Evolutionary conservation across 2,888 invertebrate species (phyloP), one percentile per base, ranked within the genome.

Genomic region (Andrena hattorfiana): DNA sequence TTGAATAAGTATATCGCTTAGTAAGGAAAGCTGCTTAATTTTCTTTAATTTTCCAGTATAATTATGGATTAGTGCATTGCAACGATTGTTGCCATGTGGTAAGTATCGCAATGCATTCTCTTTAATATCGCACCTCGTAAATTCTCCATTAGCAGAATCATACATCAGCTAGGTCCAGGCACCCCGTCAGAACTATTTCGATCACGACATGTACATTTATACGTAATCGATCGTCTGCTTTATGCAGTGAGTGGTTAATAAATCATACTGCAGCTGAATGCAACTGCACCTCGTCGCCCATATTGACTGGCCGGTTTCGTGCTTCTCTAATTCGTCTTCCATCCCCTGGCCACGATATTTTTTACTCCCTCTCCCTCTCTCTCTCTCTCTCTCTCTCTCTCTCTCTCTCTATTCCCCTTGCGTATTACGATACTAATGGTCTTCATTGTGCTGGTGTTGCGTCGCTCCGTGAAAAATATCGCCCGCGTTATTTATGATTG

Each of bases 211-310:
- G 42, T 79, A 79, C 67, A 64, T 79, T 74, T 74, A 79, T 74
- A 66, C 49, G 69, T 64, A 79, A 79, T 73, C 71, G 69, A 81
- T 81, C 79, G 79, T 23, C 73, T 74, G 73, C 64, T 72, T 72
- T 69, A 74, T 77, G 59, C 54, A 51, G 68, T 81, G 79, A 81
- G 71, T 71, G 71, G 81, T 81, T 81, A 81, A 81, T 81, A 81
- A 81, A 81, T 81, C 81, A 81, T 67, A 51, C 16, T 62, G 64
- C 16, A 35, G 30, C 30, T 72, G 72, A 81, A 81, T 73, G 70
- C 72, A 30, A 59, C 68, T 68, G 79, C 72, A 73, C 48, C 67
- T 64, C 68, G 48, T 42, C 64, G 23, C 30, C 30, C 72, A 69
- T 79, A 73, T 81, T 77, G 79, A 78, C 72, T 59, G 63, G 49